These are phyloP conservation scores for Ardeotis arabs DNA, from an alignment of 2,113 vertebrate genomes.

Conservation along the genomic window DNA sequence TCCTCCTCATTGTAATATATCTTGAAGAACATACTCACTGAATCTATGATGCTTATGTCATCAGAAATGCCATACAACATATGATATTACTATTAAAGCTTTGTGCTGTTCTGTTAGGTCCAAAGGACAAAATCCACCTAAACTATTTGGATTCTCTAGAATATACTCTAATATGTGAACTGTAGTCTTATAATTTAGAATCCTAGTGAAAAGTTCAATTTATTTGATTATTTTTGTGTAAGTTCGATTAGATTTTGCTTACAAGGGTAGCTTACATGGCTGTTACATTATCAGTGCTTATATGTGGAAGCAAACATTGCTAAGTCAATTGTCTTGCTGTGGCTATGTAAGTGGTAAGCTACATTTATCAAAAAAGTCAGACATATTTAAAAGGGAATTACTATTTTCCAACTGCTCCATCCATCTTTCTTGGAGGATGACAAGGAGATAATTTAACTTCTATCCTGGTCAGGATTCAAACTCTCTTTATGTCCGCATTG, in stretches of 20 bases:
- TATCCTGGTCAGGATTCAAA: background rate
- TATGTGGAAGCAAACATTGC: background rate
- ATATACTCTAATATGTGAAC: background rate
- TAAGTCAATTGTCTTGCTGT: background rate
- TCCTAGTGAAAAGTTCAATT: background rate
- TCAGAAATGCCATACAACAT: background rate
- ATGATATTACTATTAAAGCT: background rate
- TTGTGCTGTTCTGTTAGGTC: background rate
- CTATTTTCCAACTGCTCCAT: background rate
- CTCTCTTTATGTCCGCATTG: background rate
- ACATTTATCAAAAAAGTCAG: background rate
- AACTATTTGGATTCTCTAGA: background rate
- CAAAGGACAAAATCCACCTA: background rate
- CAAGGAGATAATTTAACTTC: background rate
- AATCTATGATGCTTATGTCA: background rate
- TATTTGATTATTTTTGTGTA: background rate
- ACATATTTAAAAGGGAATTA: background rate
- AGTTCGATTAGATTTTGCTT: background rate
- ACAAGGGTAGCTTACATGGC: background rate
- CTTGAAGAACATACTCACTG: background rate
- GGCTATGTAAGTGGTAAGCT: background rate
- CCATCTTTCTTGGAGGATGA: background rate
- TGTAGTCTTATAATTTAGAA: background rate
- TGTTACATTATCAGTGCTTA: background rate
- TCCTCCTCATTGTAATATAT: background rate